phyloP scores from a whole-genome alignment of 2,113 vertebrate species.

The Anhinga anhinga region DNA sequence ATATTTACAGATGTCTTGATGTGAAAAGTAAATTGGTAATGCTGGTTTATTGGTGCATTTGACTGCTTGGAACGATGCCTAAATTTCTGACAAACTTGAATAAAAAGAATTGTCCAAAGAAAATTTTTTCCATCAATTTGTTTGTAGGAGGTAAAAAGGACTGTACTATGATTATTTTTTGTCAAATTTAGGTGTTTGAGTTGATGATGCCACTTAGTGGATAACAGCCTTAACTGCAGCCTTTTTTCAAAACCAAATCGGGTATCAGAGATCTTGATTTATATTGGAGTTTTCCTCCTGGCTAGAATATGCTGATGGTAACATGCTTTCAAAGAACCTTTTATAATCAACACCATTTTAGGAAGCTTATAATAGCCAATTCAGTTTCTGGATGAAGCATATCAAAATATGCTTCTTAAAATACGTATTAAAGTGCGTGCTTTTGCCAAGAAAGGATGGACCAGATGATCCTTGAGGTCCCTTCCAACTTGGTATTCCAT shows the following conservation, averaged over 20 bases:
- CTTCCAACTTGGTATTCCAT: too few relatives aligned
- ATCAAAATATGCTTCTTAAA: background rate
- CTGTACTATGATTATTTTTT: background rate
- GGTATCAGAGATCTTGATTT: background rate
- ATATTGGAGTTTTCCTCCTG: background rate
- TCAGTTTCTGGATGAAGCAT: background rate
- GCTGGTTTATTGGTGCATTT: background rate
- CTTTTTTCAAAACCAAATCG: background rate
- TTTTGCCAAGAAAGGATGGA: too few relatives aligned
- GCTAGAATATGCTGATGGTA: background rate
- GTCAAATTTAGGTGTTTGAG: background rate
- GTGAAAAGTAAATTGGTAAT: background rate
- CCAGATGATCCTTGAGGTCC: too few relatives aligned
- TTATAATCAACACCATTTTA: background rate
- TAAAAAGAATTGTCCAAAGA: background rate
- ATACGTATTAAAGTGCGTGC: too few relatives aligned
- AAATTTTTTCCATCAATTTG: background rate
- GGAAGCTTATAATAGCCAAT: background rate
- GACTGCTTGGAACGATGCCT: background rate
- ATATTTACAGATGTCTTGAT: background rate
- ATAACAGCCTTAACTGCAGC: slow-evolving; percentile 55
- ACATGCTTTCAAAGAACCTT: background rate
- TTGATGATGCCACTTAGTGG: slow-evolving; percentile 71
- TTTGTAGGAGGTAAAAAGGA: background rate
- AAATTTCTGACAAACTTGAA: background rate